These are phyloP conservation scores for Philopedon plagiatum DNA, from an alignment of 2,888 invertebrate genomes.

Conservation along the genomic window DNA sequence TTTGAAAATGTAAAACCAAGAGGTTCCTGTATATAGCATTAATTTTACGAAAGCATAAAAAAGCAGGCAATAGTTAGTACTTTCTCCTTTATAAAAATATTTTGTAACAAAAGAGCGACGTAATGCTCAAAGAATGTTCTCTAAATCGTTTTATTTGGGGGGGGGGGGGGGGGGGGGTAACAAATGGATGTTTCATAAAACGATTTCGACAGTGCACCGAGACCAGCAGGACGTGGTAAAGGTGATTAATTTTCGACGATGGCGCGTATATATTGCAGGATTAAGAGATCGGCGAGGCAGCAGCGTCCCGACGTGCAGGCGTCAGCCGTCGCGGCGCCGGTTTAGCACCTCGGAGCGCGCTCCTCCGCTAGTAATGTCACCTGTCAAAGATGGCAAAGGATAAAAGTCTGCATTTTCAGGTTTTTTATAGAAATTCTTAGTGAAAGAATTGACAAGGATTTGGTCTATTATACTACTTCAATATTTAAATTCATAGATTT, in stretches of 20 bases:
- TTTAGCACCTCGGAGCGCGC: conserved; percentile 50
- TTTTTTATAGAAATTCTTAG: not conserved
- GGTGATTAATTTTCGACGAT: conserved; percentile 68
- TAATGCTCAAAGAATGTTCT: no score
- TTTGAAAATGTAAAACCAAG: no score
- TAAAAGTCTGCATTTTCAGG: conserved; percentile 35
- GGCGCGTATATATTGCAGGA: conserved; percentile 66
- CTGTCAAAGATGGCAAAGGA: conserved; percentile 46
- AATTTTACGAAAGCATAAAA: no score
- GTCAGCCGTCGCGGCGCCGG: conserved; percentile 61
- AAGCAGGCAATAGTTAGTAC: no score
- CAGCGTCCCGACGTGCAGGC: conserved; percentile 68
- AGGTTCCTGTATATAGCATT: no score
- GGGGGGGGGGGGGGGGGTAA: no score
- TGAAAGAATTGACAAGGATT: not conserved
- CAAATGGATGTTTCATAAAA: not conserved
- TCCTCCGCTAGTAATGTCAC: conserved; percentile 38
- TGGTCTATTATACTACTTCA: not conserved
- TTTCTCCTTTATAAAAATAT: no score
- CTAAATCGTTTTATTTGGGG: no score
- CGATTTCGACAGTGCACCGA: not conserved
- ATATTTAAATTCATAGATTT: not conserved
- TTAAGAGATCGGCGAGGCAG: conserved; percentile 69
- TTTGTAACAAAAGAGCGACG: no score
- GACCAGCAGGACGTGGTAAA: conserved; percentile 49